Conservation (phyloP, 2,888 invertebrate genomes). For the Sphaerophoria rueppellii region DNA sequence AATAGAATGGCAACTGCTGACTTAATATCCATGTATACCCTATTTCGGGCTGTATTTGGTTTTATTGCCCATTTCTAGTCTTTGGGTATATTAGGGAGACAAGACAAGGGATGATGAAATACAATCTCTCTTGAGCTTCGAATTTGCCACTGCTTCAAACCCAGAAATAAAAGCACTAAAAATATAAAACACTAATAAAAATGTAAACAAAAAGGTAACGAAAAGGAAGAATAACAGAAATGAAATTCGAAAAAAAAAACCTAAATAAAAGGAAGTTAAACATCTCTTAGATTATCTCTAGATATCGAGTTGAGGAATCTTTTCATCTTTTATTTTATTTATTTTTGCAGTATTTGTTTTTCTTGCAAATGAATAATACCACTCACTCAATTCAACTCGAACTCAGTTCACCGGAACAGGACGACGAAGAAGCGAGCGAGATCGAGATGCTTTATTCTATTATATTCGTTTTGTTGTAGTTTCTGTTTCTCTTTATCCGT, state of each 20-base stretch:
- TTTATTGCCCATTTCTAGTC: neutral
- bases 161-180: neutral
- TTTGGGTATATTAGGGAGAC: constrained; percentile 1
- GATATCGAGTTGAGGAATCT: constrained; percentile 17
- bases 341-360: constrained; percentile 34
- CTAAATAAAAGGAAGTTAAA: constrained; percentile 19
- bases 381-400: constrained; percentile 2
- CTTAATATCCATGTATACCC: neutral
- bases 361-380: constrained; percentile 31
- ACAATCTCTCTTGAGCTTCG: constrained; percentile 28
- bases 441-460: constrained; percentile 36
- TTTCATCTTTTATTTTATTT: constrained; percentile 55
- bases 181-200: constrained; percentile 40
- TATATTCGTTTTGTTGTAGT: constrained; percentile 3
- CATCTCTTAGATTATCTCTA: constrained; percentile 13
- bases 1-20: too few species aligned
- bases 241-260: neutral
- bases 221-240: constrained; percentile 16
- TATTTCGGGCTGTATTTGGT: neutral
- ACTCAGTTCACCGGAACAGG: neutral
- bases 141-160: constrained; percentile 1
- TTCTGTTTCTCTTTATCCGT: neutral
- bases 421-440: neutral
- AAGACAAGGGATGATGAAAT: constrained; percentile 20
- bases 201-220: constrained; percentile 49